Conservation (phyloP, 2,888 invertebrate species). For the Parthenolecanium corni region DNA sequence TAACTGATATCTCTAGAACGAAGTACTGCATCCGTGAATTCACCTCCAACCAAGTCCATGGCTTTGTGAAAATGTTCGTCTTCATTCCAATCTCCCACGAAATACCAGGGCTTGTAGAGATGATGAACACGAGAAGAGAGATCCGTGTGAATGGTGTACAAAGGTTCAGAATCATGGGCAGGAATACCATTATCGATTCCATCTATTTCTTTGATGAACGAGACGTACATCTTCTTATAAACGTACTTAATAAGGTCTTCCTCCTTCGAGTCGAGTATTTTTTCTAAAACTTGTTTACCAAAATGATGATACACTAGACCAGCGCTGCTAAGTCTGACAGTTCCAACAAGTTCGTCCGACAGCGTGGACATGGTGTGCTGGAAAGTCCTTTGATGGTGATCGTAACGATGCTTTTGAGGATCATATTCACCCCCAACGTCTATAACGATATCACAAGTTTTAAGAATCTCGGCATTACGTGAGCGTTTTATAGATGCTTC, state of each 20-base stretch:
- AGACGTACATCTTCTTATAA: constrained; percentile 66
- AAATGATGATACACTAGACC: constrained; percentile 85
- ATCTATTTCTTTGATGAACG: constrained; percentile 85
- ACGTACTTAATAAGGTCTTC: constrained; percentile 46
- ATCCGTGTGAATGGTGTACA: constrained; percentile 58
- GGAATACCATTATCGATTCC: constrained; percentile 95
- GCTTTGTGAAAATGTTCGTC: constrained; percentile 63
- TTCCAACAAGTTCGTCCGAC: constrained; percentile 45
- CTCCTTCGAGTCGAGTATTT: constrained; percentile 43
- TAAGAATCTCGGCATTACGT: constrained; percentile 48
- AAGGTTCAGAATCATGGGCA: constrained; percentile 58
- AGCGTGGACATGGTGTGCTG: constrained; percentile 53
- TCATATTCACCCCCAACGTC: constrained; percentile 87
- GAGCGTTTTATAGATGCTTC: constrained; percentile 64
- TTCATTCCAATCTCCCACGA: constrained; percentile 42
- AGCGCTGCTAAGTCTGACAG: constrained; percentile 78
- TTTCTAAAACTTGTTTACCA: constrained; percentile 64
- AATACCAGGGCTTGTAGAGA: constrained; percentile 78
- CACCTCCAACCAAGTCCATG: constrained; percentile 60
- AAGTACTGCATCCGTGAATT: constrained; percentile 58
- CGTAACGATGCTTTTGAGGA: constrained; percentile 62
- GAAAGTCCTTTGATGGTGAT: constrained; percentile 84
- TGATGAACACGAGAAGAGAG: constrained; percentile 61
- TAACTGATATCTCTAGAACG: constrained; percentile 7
- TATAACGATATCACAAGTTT: constrained; percentile 81